A percentile compares a stretch with the other conserved stretches of the same genome.
phyloP scores from a whole-genome alignment of 1,140 invertebrate genomes.

The Cataglyphis hispanica region DNA sequence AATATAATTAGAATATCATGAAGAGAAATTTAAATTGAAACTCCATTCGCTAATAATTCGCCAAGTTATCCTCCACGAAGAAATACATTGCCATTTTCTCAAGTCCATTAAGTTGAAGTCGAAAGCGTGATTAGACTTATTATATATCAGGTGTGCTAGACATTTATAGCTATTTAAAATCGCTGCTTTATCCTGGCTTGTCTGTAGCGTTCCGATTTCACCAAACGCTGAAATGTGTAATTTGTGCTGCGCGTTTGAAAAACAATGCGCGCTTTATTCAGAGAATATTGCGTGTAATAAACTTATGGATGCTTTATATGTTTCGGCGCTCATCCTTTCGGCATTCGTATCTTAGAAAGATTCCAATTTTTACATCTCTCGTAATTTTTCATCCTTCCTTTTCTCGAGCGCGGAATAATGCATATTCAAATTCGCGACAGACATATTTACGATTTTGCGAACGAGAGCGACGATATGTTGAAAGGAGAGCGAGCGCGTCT shows the following conservation, averaged over 20 bases:
- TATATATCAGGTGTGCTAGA: not conserved
- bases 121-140: slow-evolving; percentile 18
- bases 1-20: not conserved
- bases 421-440: slow-evolving; percentile 15
- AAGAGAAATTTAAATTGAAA: not conserved
- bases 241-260: not conserved
- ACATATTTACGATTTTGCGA: slow-evolving; percentile 27
- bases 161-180: slow-evolving; percentile 6
- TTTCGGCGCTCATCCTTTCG: not conserved
- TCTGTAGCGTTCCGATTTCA: not conserved
- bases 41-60: not conserved
- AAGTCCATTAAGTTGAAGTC: slow-evolving; percentile 6
- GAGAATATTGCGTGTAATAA: not conserved
- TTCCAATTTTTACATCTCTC: slow-evolving; percentile 18
- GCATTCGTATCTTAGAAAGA: not conserved
- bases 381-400: slow-evolving; percentile 25
- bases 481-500: slow-evolving; percentile 9
- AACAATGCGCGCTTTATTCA: not conserved
- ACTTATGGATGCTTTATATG: not conserved
- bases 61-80: not conserved
- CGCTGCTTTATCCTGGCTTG: not conserved
- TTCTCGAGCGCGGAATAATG: slow-evolving; percentile 34
- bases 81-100: not conserved
- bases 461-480: slow-evolving; percentile 33
- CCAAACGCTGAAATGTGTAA: not conserved